Conservation (phyloP, 2,113 vertebrate species). For the Erythrolamprus reginae region DNA sequence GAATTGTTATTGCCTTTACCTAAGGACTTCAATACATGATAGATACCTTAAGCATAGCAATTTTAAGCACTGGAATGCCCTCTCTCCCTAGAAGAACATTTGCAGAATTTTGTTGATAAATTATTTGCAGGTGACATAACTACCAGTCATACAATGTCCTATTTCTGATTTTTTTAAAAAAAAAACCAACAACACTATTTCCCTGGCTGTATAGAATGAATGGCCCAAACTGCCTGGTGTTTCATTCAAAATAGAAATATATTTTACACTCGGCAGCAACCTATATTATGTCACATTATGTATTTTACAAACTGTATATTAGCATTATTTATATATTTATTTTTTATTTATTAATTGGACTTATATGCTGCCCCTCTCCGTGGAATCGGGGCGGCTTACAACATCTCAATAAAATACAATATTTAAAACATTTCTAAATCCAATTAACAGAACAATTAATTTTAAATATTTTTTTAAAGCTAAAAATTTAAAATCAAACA, state of each 20-base stretch:
- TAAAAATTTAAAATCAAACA: no score
- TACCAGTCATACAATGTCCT: conserved; percentile 14
- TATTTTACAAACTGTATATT: not conserved
- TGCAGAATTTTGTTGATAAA: conserved; percentile 37
- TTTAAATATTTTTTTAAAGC: no score
- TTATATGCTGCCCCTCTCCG: no score
- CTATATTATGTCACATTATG: not conserved
- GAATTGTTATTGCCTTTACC: not conserved
- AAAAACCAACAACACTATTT: conserved; percentile 34
- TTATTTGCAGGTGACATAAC: conserved; percentile 37
- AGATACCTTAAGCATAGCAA: conserved; percentile 29
- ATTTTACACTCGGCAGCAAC: not conserved
- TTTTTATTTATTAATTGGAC: no score
- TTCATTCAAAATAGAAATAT: not conserved
- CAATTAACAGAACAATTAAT: no score
- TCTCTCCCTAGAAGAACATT: conserved; percentile 42
- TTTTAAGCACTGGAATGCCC: conserved; percentile 41
- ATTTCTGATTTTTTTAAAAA: conserved; percentile 7
- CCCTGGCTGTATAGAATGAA: conserved; percentile 23
- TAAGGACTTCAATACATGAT: conserved; percentile 7
- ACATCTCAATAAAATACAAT: no score
- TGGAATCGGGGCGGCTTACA: no score
- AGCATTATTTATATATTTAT: no score
- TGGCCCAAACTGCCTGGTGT: conserved; percentile 21
- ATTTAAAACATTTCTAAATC: no score